Conservation (phyloP, 2,888 invertebrate species). For the Callimorpha dominula region DNA sequence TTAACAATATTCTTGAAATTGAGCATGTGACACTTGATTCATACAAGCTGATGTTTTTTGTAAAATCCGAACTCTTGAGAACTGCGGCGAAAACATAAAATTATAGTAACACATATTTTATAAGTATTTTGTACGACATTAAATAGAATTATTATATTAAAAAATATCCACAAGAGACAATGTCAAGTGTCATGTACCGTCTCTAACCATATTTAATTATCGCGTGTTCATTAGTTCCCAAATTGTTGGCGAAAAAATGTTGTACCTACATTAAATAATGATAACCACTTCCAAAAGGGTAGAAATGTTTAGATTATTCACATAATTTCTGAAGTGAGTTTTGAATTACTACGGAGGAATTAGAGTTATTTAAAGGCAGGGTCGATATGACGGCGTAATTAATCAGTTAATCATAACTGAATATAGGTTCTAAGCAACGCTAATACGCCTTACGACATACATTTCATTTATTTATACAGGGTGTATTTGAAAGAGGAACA, state of each 20-base stretch:
- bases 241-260: background rate
- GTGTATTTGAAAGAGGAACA: too few species aligned
- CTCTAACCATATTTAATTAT: background rate
- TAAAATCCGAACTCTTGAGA: too few species aligned
- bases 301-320: background rate
- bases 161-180: background rate
- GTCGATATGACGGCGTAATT: constrained; percentile 4
- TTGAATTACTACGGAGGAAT: background rate
- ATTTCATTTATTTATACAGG: background rate
- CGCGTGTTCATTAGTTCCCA: background rate
- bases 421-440: background rate
- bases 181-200: background rate
- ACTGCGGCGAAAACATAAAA: too few species aligned
- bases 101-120: too few species aligned
- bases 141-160: background rate
- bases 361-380: background rate
- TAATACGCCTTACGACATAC: background rate
- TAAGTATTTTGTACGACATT: background rate
- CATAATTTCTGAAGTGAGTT: background rate
- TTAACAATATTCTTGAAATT: too few species aligned
- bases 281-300: background rate
- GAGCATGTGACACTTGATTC: too few species aligned
- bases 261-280: background rate
- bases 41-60: too few species aligned
- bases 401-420: background rate